These are phyloP conservation scores for Pseudocheirus occidentalis DNA, from an alignment of 2,797 vertebrate genomes.

Conservation along the genomic window DNA sequence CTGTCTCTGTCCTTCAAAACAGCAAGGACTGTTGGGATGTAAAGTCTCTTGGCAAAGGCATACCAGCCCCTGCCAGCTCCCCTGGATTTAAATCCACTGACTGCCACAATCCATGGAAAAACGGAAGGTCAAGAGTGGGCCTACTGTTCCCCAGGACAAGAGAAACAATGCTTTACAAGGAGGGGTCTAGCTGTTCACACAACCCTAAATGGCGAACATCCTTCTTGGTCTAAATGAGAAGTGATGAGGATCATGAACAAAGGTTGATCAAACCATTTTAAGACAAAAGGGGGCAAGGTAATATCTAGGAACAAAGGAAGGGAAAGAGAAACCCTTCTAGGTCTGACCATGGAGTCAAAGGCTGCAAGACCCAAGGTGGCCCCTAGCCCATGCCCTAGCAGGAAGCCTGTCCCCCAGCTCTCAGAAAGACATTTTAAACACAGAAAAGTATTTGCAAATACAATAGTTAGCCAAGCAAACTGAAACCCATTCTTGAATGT, in stretches of 20 bases:
- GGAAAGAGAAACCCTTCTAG: constrained; percentile 57
- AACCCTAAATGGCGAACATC: constrained; percentile 73
- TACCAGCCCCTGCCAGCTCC: constrained; percentile 68
- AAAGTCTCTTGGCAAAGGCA: constrained; percentile 69
- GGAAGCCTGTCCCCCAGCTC: constrained; percentile 43
- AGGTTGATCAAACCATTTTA: constrained; percentile 61
- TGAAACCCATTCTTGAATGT: constrained; percentile 76
- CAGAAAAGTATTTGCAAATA: constrained; percentile 76
- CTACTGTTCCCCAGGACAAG: constrained; percentile 47
- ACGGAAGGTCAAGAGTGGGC: constrained; percentile 54
- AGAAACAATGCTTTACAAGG: constrained; percentile 39
- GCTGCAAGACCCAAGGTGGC: constrained; percentile 53
- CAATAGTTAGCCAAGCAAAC: constrained; percentile 74
- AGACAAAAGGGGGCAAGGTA: constrained; percentile 24
- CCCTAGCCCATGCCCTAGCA: background rate
- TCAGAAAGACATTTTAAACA: constrained; percentile 67
- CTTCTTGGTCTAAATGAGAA: constrained; percentile 65
- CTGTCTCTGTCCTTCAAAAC: constrained; percentile 77
- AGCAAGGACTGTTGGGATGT: constrained; percentile 67
- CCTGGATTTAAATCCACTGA: constrained; percentile 68
- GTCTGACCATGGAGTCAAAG: constrained; percentile 56
- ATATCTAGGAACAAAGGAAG: constrained; percentile 38
- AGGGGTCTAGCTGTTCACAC: constrained; percentile 62
- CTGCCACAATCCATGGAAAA: constrained; percentile 40
- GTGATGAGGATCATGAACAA: constrained; percentile 57